Conservation (phyloP, 2,888 invertebrate species). For the Pegoplata infirma region DNA sequence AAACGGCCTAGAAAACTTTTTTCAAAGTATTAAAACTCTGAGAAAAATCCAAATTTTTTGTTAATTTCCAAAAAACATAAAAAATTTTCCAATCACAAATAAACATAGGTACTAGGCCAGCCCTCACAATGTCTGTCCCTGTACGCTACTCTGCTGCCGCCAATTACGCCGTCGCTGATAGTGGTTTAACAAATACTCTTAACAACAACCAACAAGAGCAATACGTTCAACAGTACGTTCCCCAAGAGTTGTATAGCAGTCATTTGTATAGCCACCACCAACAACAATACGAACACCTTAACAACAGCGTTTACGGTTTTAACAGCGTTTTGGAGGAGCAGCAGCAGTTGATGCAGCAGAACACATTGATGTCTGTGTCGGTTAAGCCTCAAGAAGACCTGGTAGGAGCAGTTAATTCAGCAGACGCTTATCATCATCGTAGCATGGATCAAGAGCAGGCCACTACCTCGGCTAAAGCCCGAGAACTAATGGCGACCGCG, state of each 20-base stretch:
- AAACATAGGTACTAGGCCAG: constrained; percentile 78
- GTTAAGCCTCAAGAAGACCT: constrained; percentile 66
- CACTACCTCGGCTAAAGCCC: constrained; percentile 45
- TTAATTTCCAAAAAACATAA: constrained; percentile 58
- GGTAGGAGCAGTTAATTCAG: constrained; percentile 60
- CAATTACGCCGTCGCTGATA: constrained; percentile 77
- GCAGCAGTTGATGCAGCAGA: constrained; percentile 77
- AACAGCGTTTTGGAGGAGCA: constrained; percentile 69
- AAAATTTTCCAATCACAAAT: constrained; percentile 59
- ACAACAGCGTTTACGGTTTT: constrained; percentile 68
- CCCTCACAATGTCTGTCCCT: constrained; percentile 79
- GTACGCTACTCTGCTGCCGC: constrained; percentile 79
- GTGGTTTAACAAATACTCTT: constrained; percentile 77
- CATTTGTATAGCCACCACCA: constrained; percentile 67
- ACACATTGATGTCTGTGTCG: constrained; percentile 75
- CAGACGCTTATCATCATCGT: constrained; percentile 46
- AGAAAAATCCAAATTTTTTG: constrained; percentile 37
- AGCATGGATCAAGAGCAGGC: constrained; percentile 55
- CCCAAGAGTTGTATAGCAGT: constrained; percentile 67
- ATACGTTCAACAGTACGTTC: constrained; percentile 73
- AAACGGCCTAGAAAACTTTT: constrained; percentile 60
- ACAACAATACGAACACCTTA: constrained; percentile 62
- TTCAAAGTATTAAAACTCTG: constrained; percentile 50
- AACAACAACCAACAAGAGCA: constrained; percentile 71
- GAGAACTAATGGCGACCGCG: constrained; percentile 34